Percentiles rank a stretch among this genome's conserved stretches.
phyloP scores from a whole-genome alignment of 2,113 vertebrate species.

The Mus spicilegus region DNA sequence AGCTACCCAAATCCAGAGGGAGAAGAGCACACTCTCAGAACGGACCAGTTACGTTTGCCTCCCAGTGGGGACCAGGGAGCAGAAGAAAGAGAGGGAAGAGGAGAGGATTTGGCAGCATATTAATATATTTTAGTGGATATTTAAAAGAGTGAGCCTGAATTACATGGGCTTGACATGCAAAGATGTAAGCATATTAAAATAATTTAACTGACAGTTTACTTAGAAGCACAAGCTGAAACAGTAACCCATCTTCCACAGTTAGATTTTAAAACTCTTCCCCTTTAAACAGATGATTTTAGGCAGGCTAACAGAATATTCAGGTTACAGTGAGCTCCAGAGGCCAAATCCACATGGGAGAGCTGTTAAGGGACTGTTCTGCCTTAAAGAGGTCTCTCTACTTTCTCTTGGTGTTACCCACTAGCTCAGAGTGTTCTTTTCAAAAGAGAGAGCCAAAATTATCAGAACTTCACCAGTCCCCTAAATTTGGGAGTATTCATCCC shows the following conservation, averaged over 20 bases:
- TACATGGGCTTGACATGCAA: constrained; percentile 78
- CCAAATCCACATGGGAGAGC: background rate
- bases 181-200: constrained; percentile 19
- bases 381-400: background rate
- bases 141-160: constrained; percentile 55
- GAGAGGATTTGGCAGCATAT: constrained; percentile 37
- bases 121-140: constrained; percentile 65
- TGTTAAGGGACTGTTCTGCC: constrained; percentile 16
- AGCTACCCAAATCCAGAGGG: constrained; percentile 85
- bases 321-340: background rate
- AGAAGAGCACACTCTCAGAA: constrained; percentile 76
- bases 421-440: constrained; percentile 16
- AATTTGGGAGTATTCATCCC: background rate
- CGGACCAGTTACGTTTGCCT: constrained; percentile 72
- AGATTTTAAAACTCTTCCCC: constrained; percentile 18
- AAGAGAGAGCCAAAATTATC: background rate
- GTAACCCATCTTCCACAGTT: constrained; percentile 12
- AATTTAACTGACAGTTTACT: constrained; percentile 61
- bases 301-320: constrained; percentile 59
- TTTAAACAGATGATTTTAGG: constrained; percentile 37
- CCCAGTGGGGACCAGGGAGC: constrained; percentile 60
- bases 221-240: constrained; percentile 53
- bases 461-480: constrained; percentile 41
- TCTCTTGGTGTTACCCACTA: constrained; percentile 37
- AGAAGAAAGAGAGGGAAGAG: constrained; percentile 18